A percentile compares a stretch with the other conserved stretches of the same genome.
Evolutionary conservation across 2,888 invertebrate species (phyloP).

Genomic region (Ophioninae sp.): DNA sequence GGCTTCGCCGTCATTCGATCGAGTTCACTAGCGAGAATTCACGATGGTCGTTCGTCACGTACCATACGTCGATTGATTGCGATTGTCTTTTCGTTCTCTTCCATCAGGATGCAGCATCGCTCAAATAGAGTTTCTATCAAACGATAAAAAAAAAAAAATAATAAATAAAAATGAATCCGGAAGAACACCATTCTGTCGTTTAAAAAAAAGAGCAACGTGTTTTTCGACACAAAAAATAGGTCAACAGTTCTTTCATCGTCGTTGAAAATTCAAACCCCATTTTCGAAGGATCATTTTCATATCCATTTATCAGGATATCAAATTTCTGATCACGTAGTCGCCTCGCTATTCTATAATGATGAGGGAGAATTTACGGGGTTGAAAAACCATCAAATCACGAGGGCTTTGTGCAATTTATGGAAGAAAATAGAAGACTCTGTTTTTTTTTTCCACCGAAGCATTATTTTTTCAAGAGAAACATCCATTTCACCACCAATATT

Average conservation of each 20-base stretch:
- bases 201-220: neutral
- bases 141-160: neutral
- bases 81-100: conserved; percentile 64
- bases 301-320: conserved; percentile 38
- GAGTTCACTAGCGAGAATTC: conserved; percentile 73
- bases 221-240: neutral
- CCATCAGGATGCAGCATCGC: neutral
- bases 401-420: conserved; percentile 44
- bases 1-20: conserved; percentile 62
- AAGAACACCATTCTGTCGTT: neutral
- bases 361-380: neutral
- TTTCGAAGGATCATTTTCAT: conserved; percentile 30
- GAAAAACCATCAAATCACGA: conserved; percentile 33
- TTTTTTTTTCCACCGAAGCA: conserved; percentile 55
- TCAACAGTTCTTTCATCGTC: neutral
- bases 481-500: conserved; percentile 16
- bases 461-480: conserved; percentile 66
- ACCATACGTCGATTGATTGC: conserved; percentile 76
- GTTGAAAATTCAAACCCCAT: neutral
- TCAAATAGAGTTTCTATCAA: conserved; percentile 19
- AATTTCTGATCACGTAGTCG: conserved; percentile 34
- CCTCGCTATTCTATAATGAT: neutral
- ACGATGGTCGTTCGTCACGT: conserved; percentile 76
- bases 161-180: conserved; percentile 3
- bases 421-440: conserved; percentile 2